Conservation (phyloP, 2,888 invertebrate genomes). For the Linyphia triangularis region DNA sequence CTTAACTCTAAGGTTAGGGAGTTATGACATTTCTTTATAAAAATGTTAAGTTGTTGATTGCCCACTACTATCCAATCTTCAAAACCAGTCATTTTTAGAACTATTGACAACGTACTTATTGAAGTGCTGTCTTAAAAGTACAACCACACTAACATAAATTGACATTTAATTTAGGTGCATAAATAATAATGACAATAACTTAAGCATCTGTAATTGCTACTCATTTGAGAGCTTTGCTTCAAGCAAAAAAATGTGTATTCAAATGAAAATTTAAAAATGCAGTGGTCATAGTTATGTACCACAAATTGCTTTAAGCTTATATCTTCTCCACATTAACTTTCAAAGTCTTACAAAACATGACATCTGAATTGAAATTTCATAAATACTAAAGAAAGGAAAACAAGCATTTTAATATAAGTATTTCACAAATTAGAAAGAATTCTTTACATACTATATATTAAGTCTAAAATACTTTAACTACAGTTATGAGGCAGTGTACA, state of each 20-base stretch:
- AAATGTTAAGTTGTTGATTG: constrained; percentile 21
- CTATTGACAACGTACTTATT: constrained; percentile 17
- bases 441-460: neutral
- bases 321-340: neutral
- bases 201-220: too few relatives aligned
- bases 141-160: neutral
- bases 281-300: too few relatives aligned
- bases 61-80: neutral
- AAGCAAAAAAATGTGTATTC: neutral
- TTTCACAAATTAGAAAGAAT: neutral
- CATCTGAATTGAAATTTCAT: too few relatives aligned
- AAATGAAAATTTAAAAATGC: too few relatives aligned
- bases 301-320: too few relatives aligned
- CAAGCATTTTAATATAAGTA: neutral
- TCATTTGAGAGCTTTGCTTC: too few relatives aligned
- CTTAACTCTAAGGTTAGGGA: neutral
- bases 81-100: constrained; percentile 11
- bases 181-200: too few relatives aligned
- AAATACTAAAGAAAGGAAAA: neutral
- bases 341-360: too few relatives aligned
- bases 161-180: too few relatives aligned
- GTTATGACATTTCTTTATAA: constrained; percentile 1
- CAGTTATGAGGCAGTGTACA: neutral
- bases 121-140: neutral
- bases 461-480: neutral